Conservation (phyloP, 1,140 invertebrate species). For the Drosophila sulfurigaster region DNA sequence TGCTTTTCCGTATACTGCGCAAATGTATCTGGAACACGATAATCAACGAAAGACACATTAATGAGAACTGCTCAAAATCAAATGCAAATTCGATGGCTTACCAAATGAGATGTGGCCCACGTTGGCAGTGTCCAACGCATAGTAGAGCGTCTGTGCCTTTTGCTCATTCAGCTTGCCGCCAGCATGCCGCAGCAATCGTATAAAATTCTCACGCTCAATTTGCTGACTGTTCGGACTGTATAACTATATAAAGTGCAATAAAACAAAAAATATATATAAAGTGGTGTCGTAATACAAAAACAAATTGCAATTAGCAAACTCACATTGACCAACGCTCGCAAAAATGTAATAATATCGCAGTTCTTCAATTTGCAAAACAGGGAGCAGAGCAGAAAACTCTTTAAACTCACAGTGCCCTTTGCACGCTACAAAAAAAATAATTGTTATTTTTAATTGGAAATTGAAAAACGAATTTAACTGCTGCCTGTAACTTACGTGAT, state of each 20-base stretch:
- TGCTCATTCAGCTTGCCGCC: constrained; percentile 69
- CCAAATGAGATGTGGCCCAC: constrained; percentile 73
- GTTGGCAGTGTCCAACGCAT: constrained; percentile 64
- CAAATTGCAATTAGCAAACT: constrained; percentile 17
- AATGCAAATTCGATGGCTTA: constrained; percentile 28
- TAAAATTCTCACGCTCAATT: constrained; percentile 69
- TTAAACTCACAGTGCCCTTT: constrained; percentile 67
- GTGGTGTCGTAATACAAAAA: neutral
- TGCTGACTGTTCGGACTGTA: constrained; percentile 66
- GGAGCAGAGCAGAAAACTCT: constrained; percentile 77
- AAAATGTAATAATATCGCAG: constrained; percentile 68
- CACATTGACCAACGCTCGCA: constrained; percentile 69
- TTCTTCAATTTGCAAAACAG: constrained; percentile 77
- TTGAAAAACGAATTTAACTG: neutral
- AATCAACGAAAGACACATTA: neutral
- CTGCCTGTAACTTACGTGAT: constrained; percentile 60
- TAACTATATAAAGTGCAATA: constrained; percentile 39
- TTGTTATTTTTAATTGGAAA: neutral
- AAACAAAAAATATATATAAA: neutral
- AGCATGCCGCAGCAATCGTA: constrained; percentile 65
- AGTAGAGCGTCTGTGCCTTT: constrained; percentile 67
- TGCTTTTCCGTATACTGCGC: constrained; percentile 59
- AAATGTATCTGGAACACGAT: constrained; percentile 47
- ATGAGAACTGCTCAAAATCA: neutral
- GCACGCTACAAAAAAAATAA: constrained; percentile 47